A percentile compares a stretch with the other conserved stretches of the same genome.
phyloP scores from a whole-genome alignment of 2,888 invertebrate species.

The Hemistola chrysoprasaria region DNA sequence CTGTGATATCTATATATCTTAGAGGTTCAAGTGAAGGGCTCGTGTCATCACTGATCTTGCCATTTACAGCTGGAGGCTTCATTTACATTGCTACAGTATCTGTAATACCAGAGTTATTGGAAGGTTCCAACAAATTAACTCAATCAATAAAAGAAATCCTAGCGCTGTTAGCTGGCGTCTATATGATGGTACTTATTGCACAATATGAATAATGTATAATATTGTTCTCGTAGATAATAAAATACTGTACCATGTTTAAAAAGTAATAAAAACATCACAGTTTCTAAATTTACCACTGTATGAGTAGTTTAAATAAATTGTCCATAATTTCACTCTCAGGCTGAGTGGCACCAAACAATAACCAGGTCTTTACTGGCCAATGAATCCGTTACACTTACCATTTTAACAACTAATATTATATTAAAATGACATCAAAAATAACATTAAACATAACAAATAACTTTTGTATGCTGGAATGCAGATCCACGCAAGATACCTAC shows the following conservation, averaged over 20 bases:
- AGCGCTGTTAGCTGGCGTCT: constrained; percentile 94
- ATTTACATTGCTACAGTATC: constrained; percentile 99
- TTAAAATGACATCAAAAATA: too few relatives aligned
- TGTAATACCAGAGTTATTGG: constrained; percentile 97
- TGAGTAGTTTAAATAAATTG: too few relatives aligned
- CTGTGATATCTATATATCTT: constrained; percentile 91
- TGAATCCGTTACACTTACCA: too few relatives aligned
- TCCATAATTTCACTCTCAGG: too few relatives aligned
- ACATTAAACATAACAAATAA: too few relatives aligned
- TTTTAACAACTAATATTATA: too few relatives aligned
- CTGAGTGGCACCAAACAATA: too few relatives aligned
- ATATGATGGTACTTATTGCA: constrained; percentile 97
- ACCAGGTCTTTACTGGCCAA: too few relatives aligned
- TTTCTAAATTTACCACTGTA: constrained; percentile 7
- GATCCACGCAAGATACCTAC: too few relatives aligned
- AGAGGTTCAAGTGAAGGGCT: constrained; percentile 87
- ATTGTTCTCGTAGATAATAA: constrained; percentile 7
- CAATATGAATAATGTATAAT: constrained; percentile 71
- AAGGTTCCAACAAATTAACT: constrained; percentile 90
- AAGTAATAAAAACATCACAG: constrained; percentile 37
- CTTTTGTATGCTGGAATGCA: too few relatives aligned
- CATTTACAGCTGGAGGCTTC: constrained; percentile 99
- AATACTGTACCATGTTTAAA: constrained; percentile 2
- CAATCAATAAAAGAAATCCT: constrained; percentile 96
- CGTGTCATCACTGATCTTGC: constrained; percentile 94